Conservation (phyloP, 2,113 vertebrate species). For the human (Homo sapiens) region DNA sequence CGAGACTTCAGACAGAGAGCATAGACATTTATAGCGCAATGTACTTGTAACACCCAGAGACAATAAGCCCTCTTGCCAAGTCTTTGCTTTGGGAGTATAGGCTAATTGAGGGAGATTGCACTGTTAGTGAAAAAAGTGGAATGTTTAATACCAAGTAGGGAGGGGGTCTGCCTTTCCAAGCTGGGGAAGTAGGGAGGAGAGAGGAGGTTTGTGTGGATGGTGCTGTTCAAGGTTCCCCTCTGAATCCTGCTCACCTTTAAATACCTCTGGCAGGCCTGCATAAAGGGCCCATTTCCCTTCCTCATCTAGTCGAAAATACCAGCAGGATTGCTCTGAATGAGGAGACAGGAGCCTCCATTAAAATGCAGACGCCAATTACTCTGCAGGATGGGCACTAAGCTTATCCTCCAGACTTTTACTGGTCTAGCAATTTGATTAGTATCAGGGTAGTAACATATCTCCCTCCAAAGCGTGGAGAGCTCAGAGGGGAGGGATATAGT, state of each 20-base stretch:
- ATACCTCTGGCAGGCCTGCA: neutral
- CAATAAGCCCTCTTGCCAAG: too few relatives aligned
- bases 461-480: neutral
- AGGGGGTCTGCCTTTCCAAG: neutral
- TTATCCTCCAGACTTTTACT: neutral
- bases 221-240: neutral
- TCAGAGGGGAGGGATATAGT: neutral
- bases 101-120: fast-evolving
- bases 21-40: fast-evolving
- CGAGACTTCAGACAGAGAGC: neutral
- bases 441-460: neutral
- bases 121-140: neutral
- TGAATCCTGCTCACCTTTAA: neutral
- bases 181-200: neutral
- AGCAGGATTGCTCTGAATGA: neutral
- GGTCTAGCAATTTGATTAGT: fast-evolving
- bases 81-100: neutral
- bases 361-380: neutral
- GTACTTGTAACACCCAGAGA: neutral
- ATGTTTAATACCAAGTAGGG: neutral
- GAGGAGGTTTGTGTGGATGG: too few relatives aligned
- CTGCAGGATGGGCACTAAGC: neutral
- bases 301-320: neutral
- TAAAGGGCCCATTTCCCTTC: neutral
- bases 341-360: neutral